These are phyloP conservation scores for Agrilus cyanescens DNA, from an alignment of 2,888 invertebrate genomes.

Conservation along the genomic window DNA sequence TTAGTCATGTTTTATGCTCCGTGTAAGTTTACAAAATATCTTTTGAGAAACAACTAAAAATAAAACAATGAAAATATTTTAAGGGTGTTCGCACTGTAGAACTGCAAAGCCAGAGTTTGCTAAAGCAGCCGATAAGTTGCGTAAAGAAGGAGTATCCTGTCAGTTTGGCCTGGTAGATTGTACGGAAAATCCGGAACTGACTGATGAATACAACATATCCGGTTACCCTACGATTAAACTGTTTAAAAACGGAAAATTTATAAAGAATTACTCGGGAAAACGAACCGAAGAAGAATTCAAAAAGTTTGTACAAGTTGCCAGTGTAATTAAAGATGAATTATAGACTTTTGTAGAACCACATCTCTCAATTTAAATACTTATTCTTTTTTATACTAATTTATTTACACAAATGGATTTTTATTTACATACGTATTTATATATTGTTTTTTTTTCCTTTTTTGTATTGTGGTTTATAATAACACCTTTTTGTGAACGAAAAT, in stretches of 20 bases:
- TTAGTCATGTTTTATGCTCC: slow-evolving; percentile 71
- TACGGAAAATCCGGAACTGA: slow-evolving; percentile 45
- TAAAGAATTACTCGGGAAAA: slow-evolving; percentile 46
- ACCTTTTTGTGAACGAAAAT: too few species aligned
- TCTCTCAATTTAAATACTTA: too few species aligned
- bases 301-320: slow-evolving; percentile 35
- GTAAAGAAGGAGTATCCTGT: slow-evolving; percentile 29
- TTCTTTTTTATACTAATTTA: too few species aligned
- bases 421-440: too few species aligned
- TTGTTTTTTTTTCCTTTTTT: too few species aligned
- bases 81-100: slow-evolving; percentile 66
- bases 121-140: slow-evolving; percentile 40
- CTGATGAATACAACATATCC: slow-evolving; percentile 46
- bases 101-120: slow-evolving; percentile 56
- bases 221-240: slow-evolving; percentile 59
- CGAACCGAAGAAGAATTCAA: slow-evolving; percentile 44
- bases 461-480: too few species aligned
- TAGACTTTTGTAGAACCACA: slow-evolving; percentile 7
- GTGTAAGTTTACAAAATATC: too few species aligned
- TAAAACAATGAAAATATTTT: slow-evolving; percentile 11
- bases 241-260: slow-evolving; percentile 41
- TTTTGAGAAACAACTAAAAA: not conserved
- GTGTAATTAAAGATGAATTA: slow-evolving; percentile 22
- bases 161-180: slow-evolving; percentile 53
- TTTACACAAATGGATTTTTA: too few species aligned